Evolutionary conservation across 2,113 vertebrate species (phyloP).

Genomic region (Pluvialis apricaria): DNA sequence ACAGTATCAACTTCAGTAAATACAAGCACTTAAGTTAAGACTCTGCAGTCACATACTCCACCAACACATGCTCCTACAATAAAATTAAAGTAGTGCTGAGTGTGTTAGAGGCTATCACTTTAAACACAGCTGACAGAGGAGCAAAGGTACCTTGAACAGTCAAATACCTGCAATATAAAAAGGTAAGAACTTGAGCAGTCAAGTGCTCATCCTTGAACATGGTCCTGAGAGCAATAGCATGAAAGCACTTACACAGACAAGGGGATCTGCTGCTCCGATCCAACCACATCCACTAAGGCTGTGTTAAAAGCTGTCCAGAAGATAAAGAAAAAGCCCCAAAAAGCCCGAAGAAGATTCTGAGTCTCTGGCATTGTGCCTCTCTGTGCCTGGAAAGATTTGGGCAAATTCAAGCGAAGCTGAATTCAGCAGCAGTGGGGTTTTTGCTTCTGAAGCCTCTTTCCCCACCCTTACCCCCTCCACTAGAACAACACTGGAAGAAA

Average conservation of each 20-base stretch:
- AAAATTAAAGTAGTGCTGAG: neutral
- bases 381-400: neutral
- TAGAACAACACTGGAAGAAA: neutral
- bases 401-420: conserved; percentile 16
- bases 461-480: neutral
- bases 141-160: neutral
- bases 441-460: neutral
- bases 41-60: neutral
- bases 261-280: conserved; percentile 92
- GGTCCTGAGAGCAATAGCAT: neutral
- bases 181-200: conserved; percentile 39
- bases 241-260: conserved; percentile 90
- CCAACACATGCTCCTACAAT: neutral
- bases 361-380: conserved; percentile 72
- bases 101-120: neutral
- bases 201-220: neutral
- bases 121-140: neutral
- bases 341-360: conserved; percentile 55
- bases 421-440: neutral
- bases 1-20: neutral
- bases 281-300: conserved; percentile 76
- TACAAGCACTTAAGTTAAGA: neutral
- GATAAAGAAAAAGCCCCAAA: conserved; percentile 68
- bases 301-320: conserved; percentile 80
- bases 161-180: conserved; percentile 41